Base-by-base conservation (phyloP, 2,888 invertebrate genomes). In the Papilio gigon region DNA sequence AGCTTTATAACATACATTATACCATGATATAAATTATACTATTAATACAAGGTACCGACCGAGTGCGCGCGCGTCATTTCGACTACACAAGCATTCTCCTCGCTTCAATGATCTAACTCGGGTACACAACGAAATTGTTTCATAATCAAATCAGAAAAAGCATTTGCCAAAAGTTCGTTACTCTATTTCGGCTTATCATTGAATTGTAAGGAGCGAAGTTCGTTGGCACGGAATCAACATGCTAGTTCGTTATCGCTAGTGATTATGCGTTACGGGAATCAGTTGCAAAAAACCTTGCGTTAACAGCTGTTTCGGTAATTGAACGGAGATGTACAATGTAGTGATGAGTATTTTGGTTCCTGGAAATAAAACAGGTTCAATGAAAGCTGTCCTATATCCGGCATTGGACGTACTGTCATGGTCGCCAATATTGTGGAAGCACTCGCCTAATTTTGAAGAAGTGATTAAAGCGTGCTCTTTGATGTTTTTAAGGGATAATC, bases 191-290 rank as follows among this genome's bases (percentile, higher is more conserved):
- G 4, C 44, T 61, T 44, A 62, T 62, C 61, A 30, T 33, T 58
- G 25, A 50, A 35, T 56, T 20, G 67, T 20, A 35, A 63, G 27
- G 67, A 12, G 44, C 62, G 25, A 27, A 56, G 63, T 68, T 68
- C 63, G 44, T 68, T 63, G 67, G 44, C 63, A 58, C 27, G 17
- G 25, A 35, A 42, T 30, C 56, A 62, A 56, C 50, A 42, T 22
- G 40, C 30, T 5, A 47, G 20, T 53, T 40, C 35, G 40, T 40
- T 60, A 60, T 60, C 60, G 1, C 6, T 42, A 14, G n/a, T n/a
- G n/a, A 4, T 30, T 33, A 33, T 5, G 4, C 14, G 60, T 53
- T 27, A 30, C 30, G n/a, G 27, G 25, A 30, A 53, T 30, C 4
- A n/a, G 53, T 53, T 30, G n/a, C 30, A n/a, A 53, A 50, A 53